phyloP scores from a whole-genome alignment of 1,140 invertebrate genomes.

The Formica selysi region DNA sequence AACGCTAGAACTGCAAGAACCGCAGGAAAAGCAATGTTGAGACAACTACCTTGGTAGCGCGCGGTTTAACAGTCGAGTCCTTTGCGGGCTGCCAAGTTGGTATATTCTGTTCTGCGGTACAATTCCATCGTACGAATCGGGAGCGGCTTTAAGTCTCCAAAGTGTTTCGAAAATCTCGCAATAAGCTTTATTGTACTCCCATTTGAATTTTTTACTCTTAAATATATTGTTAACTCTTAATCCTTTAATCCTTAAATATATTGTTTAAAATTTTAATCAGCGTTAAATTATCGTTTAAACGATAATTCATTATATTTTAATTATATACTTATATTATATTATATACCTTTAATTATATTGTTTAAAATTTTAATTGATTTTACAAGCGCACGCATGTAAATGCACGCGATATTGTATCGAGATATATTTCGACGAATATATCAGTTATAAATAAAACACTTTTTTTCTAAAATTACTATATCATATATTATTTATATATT shows the following conservation, averaged over 20 bases:
- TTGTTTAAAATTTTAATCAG: too few species aligned
- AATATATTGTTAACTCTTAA: too few species aligned
- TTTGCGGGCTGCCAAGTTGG: constrained; percentile 5
- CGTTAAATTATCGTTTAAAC: too few species aligned
- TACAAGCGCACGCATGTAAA: too few species aligned
- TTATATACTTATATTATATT: too few species aligned
- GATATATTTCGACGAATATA: too few species aligned
- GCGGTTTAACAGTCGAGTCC: constrained; percentile 39
- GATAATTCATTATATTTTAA: too few species aligned
- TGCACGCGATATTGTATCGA: too few species aligned
- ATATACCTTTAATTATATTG: too few species aligned
- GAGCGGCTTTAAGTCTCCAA: background rate
- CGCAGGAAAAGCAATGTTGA: constrained; percentile 49
- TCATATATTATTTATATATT: background rate
- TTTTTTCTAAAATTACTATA: background rate
- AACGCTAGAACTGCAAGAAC: constrained; percentile 32
- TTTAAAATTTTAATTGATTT: too few species aligned
- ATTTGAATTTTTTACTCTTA: background rate
- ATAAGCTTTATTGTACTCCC: background rate
- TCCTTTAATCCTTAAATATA: too few species aligned
- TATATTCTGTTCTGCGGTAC: background rate
- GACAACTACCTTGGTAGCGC: constrained; percentile 28
- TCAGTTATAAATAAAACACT: too few species aligned
- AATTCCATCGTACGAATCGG: background rate
- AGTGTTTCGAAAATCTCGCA: constrained; percentile 25